Evolutionary conservation across 2,113 vertebrate species (phyloP).

Genomic region (Psilopsiagon aurifrons): DNA sequence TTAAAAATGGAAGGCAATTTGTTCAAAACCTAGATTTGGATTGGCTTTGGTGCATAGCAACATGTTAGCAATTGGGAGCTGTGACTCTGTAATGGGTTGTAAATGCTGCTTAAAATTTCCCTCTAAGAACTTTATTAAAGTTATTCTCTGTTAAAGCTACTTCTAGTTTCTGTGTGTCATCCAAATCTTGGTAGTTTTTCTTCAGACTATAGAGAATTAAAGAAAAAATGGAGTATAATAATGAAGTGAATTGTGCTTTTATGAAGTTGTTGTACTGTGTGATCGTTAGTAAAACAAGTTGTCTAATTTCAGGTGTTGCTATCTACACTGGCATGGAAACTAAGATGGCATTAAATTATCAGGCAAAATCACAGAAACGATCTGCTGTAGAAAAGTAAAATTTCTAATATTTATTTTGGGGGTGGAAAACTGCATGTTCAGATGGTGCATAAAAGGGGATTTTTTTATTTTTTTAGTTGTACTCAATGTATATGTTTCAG

Average conservation of each 20-base stretch:
- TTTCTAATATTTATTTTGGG: neutral
- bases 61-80: neutral
- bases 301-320: slow-evolving; percentile 83
- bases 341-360: slow-evolving; percentile 99
- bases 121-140: neutral
- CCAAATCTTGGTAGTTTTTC: neutral
- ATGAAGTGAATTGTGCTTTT: neutral
- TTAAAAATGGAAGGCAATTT: neutral
- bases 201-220: neutral
- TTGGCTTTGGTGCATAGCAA: neutral
- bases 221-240: neutral
- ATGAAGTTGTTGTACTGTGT: neutral
- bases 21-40: neutral
- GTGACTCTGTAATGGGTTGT: neutral
- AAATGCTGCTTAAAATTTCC: neutral
- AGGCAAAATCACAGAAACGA: slow-evolving; percentile 96
- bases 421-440: neutral
- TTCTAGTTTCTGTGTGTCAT: neutral
- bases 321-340: slow-evolving; percentile 99
- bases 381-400: slow-evolving; percentile 98
- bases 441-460: neutral
- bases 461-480: neutral
- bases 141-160: neutral
- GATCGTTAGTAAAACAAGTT: neutral
- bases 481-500: neutral